Evolutionary conservation across 2,113 vertebrate genomes (phyloP), one percentile per base, ranked within the genome.

Genomic region (Phaethon lepturus): DNA sequence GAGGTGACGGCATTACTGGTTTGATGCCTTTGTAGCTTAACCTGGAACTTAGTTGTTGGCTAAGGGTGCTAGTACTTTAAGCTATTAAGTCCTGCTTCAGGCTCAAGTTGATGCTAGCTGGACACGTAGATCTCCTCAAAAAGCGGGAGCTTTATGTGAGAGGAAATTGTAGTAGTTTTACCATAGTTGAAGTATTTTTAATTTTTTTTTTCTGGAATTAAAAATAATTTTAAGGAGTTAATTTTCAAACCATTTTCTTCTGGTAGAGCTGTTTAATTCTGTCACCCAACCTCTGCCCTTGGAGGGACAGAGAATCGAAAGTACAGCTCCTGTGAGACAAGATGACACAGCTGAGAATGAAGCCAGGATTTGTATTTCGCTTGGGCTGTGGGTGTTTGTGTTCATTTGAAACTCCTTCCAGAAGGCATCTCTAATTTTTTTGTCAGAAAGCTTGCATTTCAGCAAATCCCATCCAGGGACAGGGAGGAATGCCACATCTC

Each of bases 1-100:
- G 99, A 99, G 99, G 99, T 99, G 88, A 92, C 95, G 26, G 55
- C 58, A 83, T 53, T 69, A 50, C 45, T 73, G 45, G 17, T 35
- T 90, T 64, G 40, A 7, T 78, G 15, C 18, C 29, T 80, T 68
- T 60, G 44, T 67, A 66, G 23, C 11, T 92, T 71, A 42, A 40
- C 4, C 6, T 84, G 42, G 56, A 68, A 9, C 13, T 38, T n/a
- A 38, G 45, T 52, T 47, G 29, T 3, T 33, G 60, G 16, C 20
- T 66, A 10, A 45, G 33, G 28, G 29, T 17, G 10, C 4, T 12
- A 11, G 35, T 44, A 0, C 16, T 67, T 53, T 3, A 73, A 28
- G 6, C 4, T 55, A 1, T 20, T 24, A 19, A 73, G 9, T 67
- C 19, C 24, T 85, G 58, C 79, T 40, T 77, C 35, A 66, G 19